phyloP scores from a whole-genome alignment of 2,797 vertebrate species.

The Hemibagrus guttatus region DNA sequence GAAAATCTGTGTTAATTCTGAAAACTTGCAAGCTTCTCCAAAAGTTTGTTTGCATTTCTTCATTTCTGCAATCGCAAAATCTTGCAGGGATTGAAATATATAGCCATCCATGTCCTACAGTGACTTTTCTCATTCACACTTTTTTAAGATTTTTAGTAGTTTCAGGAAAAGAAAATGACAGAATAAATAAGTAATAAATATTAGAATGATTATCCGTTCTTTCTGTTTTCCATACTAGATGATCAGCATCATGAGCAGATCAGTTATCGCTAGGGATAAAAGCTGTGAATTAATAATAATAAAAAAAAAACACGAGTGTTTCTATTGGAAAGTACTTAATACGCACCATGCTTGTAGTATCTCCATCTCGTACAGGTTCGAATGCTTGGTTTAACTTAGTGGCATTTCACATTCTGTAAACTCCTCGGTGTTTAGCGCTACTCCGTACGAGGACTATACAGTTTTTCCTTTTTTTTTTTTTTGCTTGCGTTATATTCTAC shows the following conservation, averaged over 20 bases:
- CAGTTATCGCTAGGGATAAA: neutral
- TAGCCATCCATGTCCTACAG: neutral
- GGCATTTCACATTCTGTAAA: conserved; percentile 20
- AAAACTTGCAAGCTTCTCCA: too few relatives aligned
- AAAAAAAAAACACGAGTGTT: conserved; percentile 26
- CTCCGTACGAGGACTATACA: neutral
- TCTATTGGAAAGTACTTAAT: conserved; percentile 18
- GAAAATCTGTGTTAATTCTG: too few relatives aligned
- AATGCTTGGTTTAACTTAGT: neutral
- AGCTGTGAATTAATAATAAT: neutral
- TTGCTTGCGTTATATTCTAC: conserved; percentile 17
- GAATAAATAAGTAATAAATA: neutral
- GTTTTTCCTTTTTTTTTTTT: neutral
- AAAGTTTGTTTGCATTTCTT: too few relatives aligned
- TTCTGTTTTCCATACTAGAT: neutral
- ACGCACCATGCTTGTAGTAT: conserved; percentile 36
- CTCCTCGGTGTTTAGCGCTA: conserved; percentile 4
- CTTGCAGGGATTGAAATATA: neutral
- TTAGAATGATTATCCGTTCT: neutral
- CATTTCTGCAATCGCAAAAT: too few relatives aligned
- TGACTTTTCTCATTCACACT: conserved; percentile 13
- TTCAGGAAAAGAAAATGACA: conserved; percentile 12
- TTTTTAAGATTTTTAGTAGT: conserved; percentile 14
- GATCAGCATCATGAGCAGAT: neutral
- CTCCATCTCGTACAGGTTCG: conserved; percentile 7